Evolutionary conservation across 1,140 invertebrate genomes (phyloP).

Genomic region (Drosophila busckii): DNA sequence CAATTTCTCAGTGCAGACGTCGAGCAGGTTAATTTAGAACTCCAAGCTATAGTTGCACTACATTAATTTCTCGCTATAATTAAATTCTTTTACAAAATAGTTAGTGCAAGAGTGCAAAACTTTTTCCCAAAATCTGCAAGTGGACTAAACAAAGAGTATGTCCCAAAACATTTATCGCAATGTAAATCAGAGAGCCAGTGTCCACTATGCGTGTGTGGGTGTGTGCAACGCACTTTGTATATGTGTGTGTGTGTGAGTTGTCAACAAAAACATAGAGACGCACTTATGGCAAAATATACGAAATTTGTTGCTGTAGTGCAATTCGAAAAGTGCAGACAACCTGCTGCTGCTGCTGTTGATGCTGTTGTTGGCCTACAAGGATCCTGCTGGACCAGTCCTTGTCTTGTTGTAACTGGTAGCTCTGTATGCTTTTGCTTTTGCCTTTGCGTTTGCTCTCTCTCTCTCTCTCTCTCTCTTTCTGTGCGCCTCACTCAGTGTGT

Average conservation of each 20-base stretch:
- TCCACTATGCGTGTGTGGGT: conserved; percentile 3
- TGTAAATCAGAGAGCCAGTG: conserved; percentile 45
- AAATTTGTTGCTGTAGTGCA: conserved; percentile 44
- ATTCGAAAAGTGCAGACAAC: conserved; percentile 60
- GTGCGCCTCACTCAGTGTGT: conserved; percentile 29
- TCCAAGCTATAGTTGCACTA: too few relatives aligned
- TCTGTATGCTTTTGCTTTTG: conserved; percentile 30
- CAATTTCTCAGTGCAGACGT: too few relatives aligned
- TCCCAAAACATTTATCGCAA: conserved; percentile 18
- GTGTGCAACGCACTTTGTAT: conserved; percentile 5
- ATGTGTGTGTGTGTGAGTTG: conserved; percentile 39
- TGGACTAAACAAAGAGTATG: conserved; percentile 36
- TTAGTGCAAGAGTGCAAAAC: conserved; percentile 8
- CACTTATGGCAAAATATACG: conserved; percentile 62
- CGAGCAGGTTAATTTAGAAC: too few relatives aligned
- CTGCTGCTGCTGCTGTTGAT: conserved; percentile 30
- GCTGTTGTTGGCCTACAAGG: conserved; percentile 6
- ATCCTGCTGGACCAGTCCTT: conserved; percentile 3
- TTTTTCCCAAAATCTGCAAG: conserved; percentile 39
- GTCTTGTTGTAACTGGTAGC: background rate
- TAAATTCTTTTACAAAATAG: background rate
- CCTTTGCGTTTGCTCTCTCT: conserved; percentile 16
- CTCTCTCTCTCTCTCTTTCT: conserved; percentile 4
- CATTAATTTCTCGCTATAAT: too few relatives aligned
- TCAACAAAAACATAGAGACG: conserved; percentile 73